Percentiles rank a stretch among this genome's conserved stretches.
Conservation (phyloP, 2,888 invertebrate species). For the Melolontha melolontha region DNA sequence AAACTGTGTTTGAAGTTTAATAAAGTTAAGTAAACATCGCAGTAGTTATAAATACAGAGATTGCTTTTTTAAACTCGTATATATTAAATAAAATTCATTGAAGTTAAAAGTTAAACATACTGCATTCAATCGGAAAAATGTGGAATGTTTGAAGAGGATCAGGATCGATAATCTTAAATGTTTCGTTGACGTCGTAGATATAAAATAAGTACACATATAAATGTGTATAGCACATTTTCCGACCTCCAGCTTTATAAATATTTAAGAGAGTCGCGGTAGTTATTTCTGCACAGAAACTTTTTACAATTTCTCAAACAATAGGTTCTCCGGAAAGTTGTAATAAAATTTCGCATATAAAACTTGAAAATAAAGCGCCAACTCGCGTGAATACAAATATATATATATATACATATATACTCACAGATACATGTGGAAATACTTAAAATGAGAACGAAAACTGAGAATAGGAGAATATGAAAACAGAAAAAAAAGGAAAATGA, state of each 20-base stretch:
- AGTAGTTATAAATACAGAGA: neutral
- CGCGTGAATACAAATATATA: constrained; percentile 10
- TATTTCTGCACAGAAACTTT: constrained; percentile 2
- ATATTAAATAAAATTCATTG: too few species aligned
- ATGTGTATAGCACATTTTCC: too few species aligned
- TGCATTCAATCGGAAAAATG: too few species aligned
- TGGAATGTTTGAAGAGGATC: too few species aligned
- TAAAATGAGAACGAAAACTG: too few species aligned
- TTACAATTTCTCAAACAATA: constrained; percentile 3
- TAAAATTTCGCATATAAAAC: constrained; percentile 24
- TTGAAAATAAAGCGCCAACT: constrained; percentile 14
- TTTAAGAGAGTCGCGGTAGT: neutral
- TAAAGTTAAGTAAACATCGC: neutral
- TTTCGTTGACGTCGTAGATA: neutral
- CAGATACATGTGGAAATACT: neutral
- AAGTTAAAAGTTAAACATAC: too few species aligned
- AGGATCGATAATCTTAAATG: neutral
- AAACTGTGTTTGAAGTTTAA: too few species aligned
- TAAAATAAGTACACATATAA: constrained; percentile 2
- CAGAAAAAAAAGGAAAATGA: too few species aligned
- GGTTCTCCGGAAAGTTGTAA: constrained; percentile 2
- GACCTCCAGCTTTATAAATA: constrained; percentile 1
- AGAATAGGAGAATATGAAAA: too few species aligned
- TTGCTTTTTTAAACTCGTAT: too few species aligned
- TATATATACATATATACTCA: too few species aligned